These are phyloP conservation scores for Cylloceria caligata DNA, from an alignment of 2,888 invertebrate genomes.

Conservation along the genomic window DNA sequence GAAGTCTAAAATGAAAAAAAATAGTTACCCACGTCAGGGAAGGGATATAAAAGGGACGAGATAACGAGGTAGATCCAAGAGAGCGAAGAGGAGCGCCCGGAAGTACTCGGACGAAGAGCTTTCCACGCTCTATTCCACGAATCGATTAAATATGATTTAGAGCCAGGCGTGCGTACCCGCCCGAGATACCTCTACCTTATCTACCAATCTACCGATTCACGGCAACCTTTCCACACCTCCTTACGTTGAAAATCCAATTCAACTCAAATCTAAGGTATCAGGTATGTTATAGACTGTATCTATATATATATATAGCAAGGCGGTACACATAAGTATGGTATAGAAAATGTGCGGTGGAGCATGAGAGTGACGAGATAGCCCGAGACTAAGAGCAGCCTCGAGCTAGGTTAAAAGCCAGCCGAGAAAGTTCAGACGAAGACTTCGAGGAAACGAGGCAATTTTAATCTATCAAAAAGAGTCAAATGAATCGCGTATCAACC, in stretches of 20 bases:
- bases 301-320: neutral
- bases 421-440: neutral
- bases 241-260: slow-evolving; percentile 48
- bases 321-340: neutral
- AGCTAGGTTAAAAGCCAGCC: slow-evolving; percentile 10
- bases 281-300: neutral
- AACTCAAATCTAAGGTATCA: slow-evolving; percentile 25
- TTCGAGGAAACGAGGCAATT: slow-evolving; percentile 61
- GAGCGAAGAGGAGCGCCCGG: slow-evolving; percentile 34
- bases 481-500: slow-evolving; percentile 56
- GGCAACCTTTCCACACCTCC: slow-evolving; percentile 14
- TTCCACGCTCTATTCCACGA: slow-evolving; percentile 68
- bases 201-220: slow-evolving; percentile 47
- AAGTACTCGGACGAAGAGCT: slow-evolving; percentile 51
- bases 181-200: slow-evolving; percentile 51
- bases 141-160: slow-evolving; percentile 75
- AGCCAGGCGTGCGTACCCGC: slow-evolving; percentile 36
- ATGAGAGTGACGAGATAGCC: neutral
- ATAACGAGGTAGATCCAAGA: slow-evolving; percentile 41
- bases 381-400: neutral
- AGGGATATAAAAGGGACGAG: neutral
- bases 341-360: slow-evolving; percentile 6
- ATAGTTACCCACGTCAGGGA: slow-evolving; percentile 41
- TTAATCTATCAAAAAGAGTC: slow-evolving; percentile 75
- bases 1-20: slow-evolving; percentile 70